phyloP scores from a whole-genome alignment of 2,113 vertebrate genomes.

The Bombycilla garrulus region DNA sequence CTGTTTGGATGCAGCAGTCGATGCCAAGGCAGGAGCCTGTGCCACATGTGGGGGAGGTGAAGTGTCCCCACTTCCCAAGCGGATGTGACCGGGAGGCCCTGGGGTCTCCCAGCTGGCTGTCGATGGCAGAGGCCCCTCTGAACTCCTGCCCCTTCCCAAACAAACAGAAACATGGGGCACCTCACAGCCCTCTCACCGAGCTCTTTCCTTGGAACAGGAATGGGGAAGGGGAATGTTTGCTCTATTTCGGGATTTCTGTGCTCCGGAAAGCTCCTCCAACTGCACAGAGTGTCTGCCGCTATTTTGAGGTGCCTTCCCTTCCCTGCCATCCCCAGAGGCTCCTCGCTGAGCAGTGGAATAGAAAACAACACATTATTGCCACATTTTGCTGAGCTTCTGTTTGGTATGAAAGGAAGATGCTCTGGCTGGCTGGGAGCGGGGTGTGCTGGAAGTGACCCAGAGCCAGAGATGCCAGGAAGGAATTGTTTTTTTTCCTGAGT shows the following conservation, averaged over 20 bases:
- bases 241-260: neutral
- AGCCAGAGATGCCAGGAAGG: neutral
- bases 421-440: neutral
- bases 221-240: neutral
- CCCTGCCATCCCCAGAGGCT: constrained; percentile 36
- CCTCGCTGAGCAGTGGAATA: constrained; percentile 1
- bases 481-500: neutral
- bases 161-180: fast-evolving
- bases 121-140: neutral
- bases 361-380: constrained; percentile 44
- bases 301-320: constrained; percentile 35
- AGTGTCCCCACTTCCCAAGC: neutral
- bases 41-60: neutral
- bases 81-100: neutral
- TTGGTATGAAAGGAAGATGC: neutral
- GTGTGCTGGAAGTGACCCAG: neutral
- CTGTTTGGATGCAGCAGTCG: fast-evolving
- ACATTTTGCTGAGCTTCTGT: neutral
- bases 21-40: neutral
- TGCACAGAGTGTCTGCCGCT: neutral
- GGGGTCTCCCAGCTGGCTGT: neutral
- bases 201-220: neutral
- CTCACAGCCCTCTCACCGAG: fast-evolving
- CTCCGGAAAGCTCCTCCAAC: neutral
- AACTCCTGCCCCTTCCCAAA: neutral